Percentiles rank a stretch among this genome's conserved stretches.
Evolutionary conservation across 2,888 invertebrate species (phyloP).

Genomic region (Cheilosia impressa): DNA sequence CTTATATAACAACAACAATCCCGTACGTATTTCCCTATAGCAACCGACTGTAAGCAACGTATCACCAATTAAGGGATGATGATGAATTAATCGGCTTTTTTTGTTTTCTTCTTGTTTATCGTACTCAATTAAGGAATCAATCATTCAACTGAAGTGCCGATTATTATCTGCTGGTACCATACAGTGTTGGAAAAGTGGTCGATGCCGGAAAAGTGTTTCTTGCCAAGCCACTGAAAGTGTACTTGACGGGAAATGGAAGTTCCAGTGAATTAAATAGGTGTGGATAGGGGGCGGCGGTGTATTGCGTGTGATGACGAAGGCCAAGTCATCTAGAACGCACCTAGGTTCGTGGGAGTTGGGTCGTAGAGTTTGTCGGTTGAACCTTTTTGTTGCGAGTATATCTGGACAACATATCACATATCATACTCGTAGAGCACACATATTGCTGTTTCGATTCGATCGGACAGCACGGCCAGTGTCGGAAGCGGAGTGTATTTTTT

Average conservation of each 20-base stretch:
- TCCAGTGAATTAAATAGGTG: constrained; percentile 31
- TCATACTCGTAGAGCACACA: not conserved
- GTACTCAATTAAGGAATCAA: constrained; percentile 63
- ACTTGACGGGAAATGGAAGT: constrained; percentile 25
- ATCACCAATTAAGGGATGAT: constrained; percentile 44
- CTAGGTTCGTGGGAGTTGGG: not conserved
- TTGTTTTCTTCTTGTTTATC: constrained; percentile 34
- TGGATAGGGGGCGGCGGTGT: not conserved
- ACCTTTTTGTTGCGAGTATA: not conserved
- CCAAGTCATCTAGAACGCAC: not conserved
- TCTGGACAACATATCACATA: constrained; percentile 1
- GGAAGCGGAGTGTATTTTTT: constrained; percentile 37
- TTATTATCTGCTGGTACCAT: constrained; percentile 38
- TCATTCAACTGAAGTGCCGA: constrained; percentile 50
- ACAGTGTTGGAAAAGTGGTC: constrained; percentile 19
- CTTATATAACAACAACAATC: not conserved
- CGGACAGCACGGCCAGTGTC: not conserved
- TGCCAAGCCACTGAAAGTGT: not conserved
- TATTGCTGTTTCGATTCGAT: constrained; percentile 12
- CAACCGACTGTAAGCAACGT: not conserved
- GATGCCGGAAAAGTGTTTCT: constrained; percentile 5
- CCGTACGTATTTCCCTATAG: not conserved
- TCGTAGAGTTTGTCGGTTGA: too few relatives aligned
- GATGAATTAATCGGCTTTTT: constrained; percentile 50
- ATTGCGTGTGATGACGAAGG: constrained; percentile 7